A percentile compares a stretch with the other conserved stretches of the same genome.
phyloP scores from a whole-genome alignment of 2,797 vertebrate species.

The Tympanoctomys barrerae region DNA sequence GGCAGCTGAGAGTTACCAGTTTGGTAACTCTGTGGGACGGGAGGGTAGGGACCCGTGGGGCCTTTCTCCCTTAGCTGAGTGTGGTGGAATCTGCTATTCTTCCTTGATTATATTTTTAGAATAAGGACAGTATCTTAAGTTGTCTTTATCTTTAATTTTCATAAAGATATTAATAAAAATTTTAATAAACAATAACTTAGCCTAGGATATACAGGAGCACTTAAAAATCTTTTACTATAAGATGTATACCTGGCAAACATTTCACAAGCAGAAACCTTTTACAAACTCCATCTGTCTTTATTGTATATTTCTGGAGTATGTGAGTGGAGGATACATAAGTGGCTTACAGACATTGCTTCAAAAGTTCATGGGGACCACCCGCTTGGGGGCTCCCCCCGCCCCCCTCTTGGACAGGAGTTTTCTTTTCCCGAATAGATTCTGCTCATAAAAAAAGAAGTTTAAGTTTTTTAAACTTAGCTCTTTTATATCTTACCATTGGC shows the following conservation, averaged over 20 bases:
- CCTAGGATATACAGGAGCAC: neutral
- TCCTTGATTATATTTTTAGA: neutral
- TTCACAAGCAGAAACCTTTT: neutral
- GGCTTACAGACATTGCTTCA: neutral
- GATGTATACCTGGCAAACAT: neutral
- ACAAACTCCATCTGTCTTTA: neutral
- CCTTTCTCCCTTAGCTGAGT: neutral
- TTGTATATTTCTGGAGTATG: neutral
- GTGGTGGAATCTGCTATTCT: neutral
- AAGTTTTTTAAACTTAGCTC: neutral
- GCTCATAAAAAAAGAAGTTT: neutral
- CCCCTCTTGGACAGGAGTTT: no score
- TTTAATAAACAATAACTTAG: neutral
- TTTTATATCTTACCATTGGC: neutral
- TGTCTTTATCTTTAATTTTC: neutral
- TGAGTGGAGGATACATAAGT: neutral
- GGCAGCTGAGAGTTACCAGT: no score
- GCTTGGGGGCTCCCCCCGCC: no score
- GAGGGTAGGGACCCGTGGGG: accelerated
- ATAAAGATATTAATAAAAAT: neutral
- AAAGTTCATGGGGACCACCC: neutral
- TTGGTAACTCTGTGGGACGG: neutral
- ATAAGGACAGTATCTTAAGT: neutral
- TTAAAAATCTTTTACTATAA: neutral
- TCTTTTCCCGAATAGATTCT: no score